phyloP scores from a whole-genome alignment of 2,888 invertebrate species.

The Chrysotoxum bicinctum region DNA sequence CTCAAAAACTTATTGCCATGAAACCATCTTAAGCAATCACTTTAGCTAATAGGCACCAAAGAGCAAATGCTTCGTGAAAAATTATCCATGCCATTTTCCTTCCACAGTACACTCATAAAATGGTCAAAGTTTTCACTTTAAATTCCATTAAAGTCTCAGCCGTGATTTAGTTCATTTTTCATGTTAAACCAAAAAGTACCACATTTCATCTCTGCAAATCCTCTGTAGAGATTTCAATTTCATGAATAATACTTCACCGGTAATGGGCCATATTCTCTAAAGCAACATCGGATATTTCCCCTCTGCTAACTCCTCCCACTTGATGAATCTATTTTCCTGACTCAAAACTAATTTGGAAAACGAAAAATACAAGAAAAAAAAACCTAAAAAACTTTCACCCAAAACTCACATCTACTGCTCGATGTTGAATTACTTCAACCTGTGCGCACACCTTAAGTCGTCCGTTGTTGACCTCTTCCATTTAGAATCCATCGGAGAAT shows the following conservation, averaged over 20 bases:
- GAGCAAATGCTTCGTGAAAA: not conserved
- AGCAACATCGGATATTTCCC: not conserved
- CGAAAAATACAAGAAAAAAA: no score
- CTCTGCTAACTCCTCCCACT: slow-evolving; percentile 43
- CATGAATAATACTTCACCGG: slow-evolving; percentile 9
- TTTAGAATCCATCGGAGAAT: slow-evolving; percentile 39
- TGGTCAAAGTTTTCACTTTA: slow-evolving; percentile 35
- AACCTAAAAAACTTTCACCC: slow-evolving; percentile 66
- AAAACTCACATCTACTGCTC: slow-evolving; percentile 26
- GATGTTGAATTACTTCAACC: slow-evolving; percentile 40
- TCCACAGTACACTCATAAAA: not conserved
- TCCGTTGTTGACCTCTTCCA: slow-evolving; percentile 49
- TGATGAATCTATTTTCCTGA: slow-evolving; percentile 63
- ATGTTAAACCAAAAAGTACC: not conserved
- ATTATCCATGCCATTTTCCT: not conserved
- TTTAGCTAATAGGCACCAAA: not conserved
- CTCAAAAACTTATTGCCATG: not conserved
- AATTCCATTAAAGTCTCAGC: not conserved
- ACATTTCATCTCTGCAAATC: not conserved
- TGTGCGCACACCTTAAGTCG: slow-evolving; percentile 49
- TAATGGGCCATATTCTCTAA: not conserved
- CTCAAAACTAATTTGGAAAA: slow-evolving; percentile 36
- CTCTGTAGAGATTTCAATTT: slow-evolving; percentile 49
- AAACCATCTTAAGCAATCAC: not conserved
- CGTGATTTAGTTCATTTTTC: not conserved